These are phyloP conservation scores for Ammodytes dubius DNA, from an alignment of 2,113 vertebrate genomes.

Conservation along the genomic window DNA sequence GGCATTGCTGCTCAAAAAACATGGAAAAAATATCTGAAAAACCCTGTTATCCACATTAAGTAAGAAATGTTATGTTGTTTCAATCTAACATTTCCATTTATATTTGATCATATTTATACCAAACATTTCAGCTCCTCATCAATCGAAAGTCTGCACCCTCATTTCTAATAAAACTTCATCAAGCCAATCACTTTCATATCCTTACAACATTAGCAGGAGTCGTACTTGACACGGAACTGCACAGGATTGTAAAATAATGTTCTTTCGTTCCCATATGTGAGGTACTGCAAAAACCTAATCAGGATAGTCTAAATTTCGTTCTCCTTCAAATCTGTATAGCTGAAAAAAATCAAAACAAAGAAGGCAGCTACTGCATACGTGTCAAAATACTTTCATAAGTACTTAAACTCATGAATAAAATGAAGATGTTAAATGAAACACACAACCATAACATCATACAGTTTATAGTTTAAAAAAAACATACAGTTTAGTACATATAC, in stretches of 20 bases:
- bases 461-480: conserved; percentile 51
- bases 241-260: conserved; percentile 24
- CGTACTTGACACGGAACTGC: conserved; percentile 33
- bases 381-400: conserved; percentile 48
- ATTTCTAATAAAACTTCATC: conserved; percentile 28
- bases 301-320: conserved; percentile 29
- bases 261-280: conserved; percentile 48
- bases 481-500: conserved; percentile 54
- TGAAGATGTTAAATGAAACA: conserved; percentile 46
- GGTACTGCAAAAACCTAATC: conserved; percentile 59
- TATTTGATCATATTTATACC: conserved; percentile 22
- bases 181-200: conserved; percentile 20
- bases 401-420: conserved; percentile 23
- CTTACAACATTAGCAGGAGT: conserved; percentile 42
- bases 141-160: conserved; percentile 17
- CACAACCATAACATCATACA: conserved; percentile 51
- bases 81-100: conserved; percentile 35
- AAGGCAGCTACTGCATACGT: conserved; percentile 53
- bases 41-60: conserved; percentile 69
- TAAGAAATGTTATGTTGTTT: conserved; percentile 51
- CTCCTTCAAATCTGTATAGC: conserved; percentile 17
- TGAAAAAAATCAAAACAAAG: conserved; percentile 17
- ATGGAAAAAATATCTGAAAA: conserved; percentile 59
- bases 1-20: conserved; percentile 50
- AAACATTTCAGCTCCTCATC: conserved; percentile 37